Percentiles rank a stretch among this genome's conserved stretches.
phyloP scores from a whole-genome alignment of 1,140 invertebrate genomes.

The Papilio glaucus region DNA sequence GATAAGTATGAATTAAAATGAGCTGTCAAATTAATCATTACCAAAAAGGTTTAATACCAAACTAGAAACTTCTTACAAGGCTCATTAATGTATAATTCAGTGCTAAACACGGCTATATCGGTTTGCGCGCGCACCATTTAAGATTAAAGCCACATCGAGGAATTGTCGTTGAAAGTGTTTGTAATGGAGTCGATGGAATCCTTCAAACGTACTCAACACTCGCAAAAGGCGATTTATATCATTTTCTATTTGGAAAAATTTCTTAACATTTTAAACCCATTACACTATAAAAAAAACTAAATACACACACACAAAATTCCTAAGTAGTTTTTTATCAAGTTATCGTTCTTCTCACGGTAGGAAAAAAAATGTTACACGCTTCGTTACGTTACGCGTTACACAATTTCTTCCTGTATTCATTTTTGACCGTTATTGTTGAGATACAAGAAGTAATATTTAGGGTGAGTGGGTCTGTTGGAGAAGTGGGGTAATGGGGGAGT shows the following conservation, averaged over 20 bases:
- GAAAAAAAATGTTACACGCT: no score
- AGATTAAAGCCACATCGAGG: neutral
- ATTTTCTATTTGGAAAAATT: neutral
- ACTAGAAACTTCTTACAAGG: neutral
- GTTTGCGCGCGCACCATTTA: neutral
- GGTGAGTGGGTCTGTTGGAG: no score
- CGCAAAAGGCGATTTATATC: neutral
- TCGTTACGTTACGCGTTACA: no score
- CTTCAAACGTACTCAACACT: neutral
- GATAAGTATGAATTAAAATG: conserved; percentile 5
- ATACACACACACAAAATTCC: no score
- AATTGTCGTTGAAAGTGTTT: conserved; percentile 24
- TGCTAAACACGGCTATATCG: conserved; percentile 14
- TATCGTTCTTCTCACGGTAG: no score
- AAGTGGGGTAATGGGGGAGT: no score
- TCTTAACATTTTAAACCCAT: neutral
- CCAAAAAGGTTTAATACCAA: conserved; percentile 24
- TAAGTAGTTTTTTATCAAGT: no score
- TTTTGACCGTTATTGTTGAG: no score
- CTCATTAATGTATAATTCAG: conserved; percentile 30
- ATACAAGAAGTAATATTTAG: no score
- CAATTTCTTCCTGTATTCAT: no score
- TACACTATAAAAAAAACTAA: no score
- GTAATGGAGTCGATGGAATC: conserved; percentile 19
- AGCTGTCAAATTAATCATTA: conserved; percentile 18